Conservation (phyloP, 2,797 vertebrate genomes). For the Mionectes olivaceus region DNA sequence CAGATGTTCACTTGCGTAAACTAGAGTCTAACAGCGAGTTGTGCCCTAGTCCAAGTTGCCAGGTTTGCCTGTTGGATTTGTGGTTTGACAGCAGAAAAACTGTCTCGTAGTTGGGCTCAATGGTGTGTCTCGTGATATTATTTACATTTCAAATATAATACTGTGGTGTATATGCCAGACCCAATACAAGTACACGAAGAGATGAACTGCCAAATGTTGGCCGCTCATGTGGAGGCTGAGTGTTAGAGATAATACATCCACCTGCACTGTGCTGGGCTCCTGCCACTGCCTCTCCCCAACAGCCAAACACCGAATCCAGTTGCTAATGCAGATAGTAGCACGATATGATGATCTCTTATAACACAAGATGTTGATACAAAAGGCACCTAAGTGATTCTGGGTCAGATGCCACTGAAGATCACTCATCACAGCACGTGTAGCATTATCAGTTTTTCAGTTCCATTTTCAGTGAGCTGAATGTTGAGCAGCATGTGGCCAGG, state of each 20-base stretch:
- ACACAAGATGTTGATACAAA: neutral
- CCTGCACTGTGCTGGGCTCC: neutral
- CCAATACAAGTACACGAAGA: neutral
- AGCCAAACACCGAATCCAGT: neutral
- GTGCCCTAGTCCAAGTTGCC: neutral
- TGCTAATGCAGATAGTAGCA: neutral
- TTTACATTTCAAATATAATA: neutral
- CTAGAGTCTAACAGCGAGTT: fast-evolving
- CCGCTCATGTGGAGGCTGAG: neutral
- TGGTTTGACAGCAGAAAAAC: neutral
- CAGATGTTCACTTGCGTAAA: neutral
- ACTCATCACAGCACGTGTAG: neutral
- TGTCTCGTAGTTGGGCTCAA: neutral
- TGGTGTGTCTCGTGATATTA: neutral
- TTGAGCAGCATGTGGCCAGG: neutral
- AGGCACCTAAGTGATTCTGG: neutral
- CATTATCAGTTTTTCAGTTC: neutral
- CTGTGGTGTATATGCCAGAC: no score
- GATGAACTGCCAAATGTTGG: neutral
- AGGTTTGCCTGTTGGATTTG: neutral
- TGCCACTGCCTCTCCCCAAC: neutral
- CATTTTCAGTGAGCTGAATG: neutral
- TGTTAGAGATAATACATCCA: neutral
- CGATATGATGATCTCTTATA: neutral
- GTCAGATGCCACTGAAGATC: neutral